Evolutionary conservation across 2,113 vertebrate species (phyloP).

Genomic region (Melozone crissalis): DNA sequence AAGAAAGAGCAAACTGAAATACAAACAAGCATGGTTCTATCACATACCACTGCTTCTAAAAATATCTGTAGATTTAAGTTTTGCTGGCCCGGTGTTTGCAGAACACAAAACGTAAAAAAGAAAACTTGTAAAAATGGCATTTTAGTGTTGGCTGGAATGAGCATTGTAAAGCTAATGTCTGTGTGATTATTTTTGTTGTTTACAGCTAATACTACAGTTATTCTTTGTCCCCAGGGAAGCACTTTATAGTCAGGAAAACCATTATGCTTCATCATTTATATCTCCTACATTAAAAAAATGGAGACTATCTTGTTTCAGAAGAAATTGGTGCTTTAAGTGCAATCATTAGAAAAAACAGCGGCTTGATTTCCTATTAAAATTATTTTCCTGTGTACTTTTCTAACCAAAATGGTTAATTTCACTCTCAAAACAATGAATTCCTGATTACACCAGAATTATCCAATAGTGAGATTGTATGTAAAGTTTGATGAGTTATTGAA

Average conservation of each 20-base stretch:
- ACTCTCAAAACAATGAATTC: background rate
- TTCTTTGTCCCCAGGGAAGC: background rate
- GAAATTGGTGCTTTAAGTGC: background rate
- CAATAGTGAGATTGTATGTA: background rate
- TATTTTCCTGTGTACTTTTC: background rate
- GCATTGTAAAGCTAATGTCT: background rate
- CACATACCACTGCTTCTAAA: background rate
- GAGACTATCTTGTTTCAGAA: background rate
- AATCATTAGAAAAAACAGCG: background rate
- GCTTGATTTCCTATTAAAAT: background rate
- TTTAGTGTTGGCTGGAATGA: background rate
- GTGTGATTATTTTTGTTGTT: background rate
- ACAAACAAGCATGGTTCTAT: rapidly evolving
- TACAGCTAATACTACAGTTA: background rate
- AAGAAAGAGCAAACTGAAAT: background rate
- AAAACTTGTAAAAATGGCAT: background rate
- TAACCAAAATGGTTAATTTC: background rate
- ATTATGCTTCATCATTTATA: background rate
- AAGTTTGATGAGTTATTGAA: background rate
- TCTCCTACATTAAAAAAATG: background rate
- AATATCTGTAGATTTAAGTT: background rate
- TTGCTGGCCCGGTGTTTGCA: background rate
- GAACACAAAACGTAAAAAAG: background rate
- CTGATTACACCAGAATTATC: background rate
- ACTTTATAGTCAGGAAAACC: background rate